Evolutionary conservation across 1,140 invertebrate genomes (phyloP), one percentile per base, ranked within the genome.

Genomic region (Trichonephila clavata): DNA sequence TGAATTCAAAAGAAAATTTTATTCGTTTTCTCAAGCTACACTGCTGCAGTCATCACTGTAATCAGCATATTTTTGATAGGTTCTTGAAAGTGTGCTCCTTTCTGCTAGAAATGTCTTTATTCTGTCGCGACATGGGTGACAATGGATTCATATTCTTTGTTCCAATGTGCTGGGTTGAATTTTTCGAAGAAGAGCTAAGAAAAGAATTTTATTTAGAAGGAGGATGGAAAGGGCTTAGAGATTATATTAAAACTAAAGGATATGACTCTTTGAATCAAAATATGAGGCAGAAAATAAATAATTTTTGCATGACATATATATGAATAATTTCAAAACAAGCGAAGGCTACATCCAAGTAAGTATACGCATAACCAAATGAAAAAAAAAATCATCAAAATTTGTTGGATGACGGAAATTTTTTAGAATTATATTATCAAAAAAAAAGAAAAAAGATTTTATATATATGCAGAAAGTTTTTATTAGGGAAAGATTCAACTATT

Each of bases 141-240:
- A 32, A 39, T 77, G 71, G 71, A 77, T 77, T 77, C 6, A 24
- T 39, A 77, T 77, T 77, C 27, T 77, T 77, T 14, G 71, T 27
- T 32, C 71, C 71, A 18, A 77, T 77, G 27, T 77, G 71, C 7
- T 77, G 71, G 71, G 71, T 77, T 32, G 71, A 77, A 77, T 77
- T 77, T 18, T 77, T 77, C 8, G 71, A 77, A n/a, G n/a, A n/a
- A 7, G 71, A 77, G 16, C 32, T 77, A 14, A 18, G 71, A 77
- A 39, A 18, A 0, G n/a, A 77, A 77, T 77, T 77, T 32, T 77
- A 77, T 77, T 77, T 77, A 18, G 27, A 77, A 77, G 71, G 71
- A 32, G 32, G 71, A 6, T 77, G 71, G 71, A 14, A 16, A 32
- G 71, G 14, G 18, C 18, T 77, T 13, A 32, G 13, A 77, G 39